Evolutionary conservation across 2,113 vertebrate species (phyloP).

Genomic region (Genyomyrus donnyi): DNA sequence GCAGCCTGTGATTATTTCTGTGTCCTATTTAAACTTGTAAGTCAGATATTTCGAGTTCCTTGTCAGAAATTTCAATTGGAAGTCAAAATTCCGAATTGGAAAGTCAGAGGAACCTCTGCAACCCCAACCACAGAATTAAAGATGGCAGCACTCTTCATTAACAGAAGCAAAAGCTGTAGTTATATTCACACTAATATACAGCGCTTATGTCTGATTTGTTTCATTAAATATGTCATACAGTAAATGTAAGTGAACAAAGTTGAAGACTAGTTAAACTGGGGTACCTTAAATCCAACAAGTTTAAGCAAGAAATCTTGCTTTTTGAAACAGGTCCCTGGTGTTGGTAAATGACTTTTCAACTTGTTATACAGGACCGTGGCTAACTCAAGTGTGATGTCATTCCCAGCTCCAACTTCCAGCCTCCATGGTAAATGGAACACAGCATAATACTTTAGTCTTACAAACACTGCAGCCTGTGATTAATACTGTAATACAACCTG

Average conservation of each 20-base stretch:
- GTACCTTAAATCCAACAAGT: background rate
- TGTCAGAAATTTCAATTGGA: background rate
- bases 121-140: too few species aligned
- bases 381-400: background rate
- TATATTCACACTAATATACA: too few species aligned
- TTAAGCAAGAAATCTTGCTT: background rate
- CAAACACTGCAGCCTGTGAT: background rate
- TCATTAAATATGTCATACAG: background rate
- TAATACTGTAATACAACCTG: background rate
- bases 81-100: background rate
- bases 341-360: background rate
- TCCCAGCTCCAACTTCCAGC: background rate
- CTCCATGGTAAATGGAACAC: background rate
- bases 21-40: background rate
- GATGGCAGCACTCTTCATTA: too few species aligned
- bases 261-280: background rate
- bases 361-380: background rate
- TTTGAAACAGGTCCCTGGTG: background rate
- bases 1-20: background rate
- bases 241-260: background rate
- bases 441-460: background rate
- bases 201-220: background rate
- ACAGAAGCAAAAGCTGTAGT: too few species aligned
- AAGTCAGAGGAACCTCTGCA: too few species aligned
- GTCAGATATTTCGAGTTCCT: background rate